phyloP scores from a whole-genome alignment of 1,140 invertebrate species.

The Coenobita brevimanus region DNA sequence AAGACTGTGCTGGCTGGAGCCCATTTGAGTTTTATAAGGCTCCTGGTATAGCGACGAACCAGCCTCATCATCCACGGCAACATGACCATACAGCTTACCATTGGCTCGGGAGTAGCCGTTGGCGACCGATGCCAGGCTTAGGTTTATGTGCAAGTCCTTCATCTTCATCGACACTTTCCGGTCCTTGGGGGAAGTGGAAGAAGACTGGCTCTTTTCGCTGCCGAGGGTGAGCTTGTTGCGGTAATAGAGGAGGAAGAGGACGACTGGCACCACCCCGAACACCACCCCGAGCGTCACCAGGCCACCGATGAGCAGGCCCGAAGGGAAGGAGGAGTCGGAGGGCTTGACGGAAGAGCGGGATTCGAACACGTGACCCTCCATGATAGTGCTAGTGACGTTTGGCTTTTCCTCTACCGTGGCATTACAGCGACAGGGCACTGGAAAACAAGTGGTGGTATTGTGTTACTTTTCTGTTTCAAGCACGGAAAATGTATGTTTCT shows the following conservation, averaged over 20 bases:
- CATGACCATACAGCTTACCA: slow-evolving; percentile 77
- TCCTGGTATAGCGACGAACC: slow-evolving; percentile 74
- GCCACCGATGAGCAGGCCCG: slow-evolving; percentile 48
- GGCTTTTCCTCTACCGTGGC: slow-evolving; percentile 39
- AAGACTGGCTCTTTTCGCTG: slow-evolving; percentile 16
- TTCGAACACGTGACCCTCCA: not conserved
- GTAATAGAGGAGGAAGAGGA: slow-evolving; percentile 52
- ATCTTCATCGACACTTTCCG: slow-evolving; percentile 69
- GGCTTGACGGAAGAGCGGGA: not conserved
- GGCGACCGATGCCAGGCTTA: slow-evolving; percentile 60
- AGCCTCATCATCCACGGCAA: slow-evolving; percentile 75
- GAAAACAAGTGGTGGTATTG: slow-evolving; percentile 70
- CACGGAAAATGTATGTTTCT: too few relatives aligned
- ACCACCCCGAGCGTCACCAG: slow-evolving; percentile 49
- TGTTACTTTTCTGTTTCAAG: too few relatives aligned
- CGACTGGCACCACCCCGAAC: slow-evolving; percentile 48
- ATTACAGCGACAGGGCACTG: slow-evolving; percentile 64
- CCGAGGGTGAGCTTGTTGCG: slow-evolving; percentile 44
- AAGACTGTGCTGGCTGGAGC: slow-evolving; percentile 70
- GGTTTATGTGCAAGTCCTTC: slow-evolving; percentile 73
- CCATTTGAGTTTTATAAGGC: slow-evolving; percentile 71
- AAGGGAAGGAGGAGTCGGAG: slow-evolving; percentile 36
- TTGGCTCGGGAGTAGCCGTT: slow-evolving; percentile 73
- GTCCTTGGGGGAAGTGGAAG: slow-evolving; percentile 23
- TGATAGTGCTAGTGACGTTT: not conserved